Evolutionary conservation across 2,113 vertebrate species (phyloP).

Genomic region (Passer montanus): DNA sequence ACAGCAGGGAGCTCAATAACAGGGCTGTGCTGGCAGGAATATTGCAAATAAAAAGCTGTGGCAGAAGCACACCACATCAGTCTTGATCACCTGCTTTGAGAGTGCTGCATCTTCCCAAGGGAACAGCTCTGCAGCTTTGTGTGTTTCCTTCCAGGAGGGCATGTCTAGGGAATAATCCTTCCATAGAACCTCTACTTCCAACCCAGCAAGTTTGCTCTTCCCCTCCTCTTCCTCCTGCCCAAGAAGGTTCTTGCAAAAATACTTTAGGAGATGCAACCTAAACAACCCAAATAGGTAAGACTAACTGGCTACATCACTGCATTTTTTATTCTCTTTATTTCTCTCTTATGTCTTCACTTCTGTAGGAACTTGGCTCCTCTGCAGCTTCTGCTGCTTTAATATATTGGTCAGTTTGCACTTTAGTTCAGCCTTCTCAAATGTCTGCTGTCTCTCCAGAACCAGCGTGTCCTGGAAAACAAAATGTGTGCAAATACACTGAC

Average conservation of each 20-base stretch:
- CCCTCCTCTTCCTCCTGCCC: neutral
- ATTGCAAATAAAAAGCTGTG: neutral
- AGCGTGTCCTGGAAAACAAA: neutral
- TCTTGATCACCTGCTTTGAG: neutral
- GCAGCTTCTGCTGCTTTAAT: neutral
- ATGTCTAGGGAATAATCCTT: neutral
- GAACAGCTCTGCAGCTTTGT: neutral
- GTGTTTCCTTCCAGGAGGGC: neutral
- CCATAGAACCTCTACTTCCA: neutral
- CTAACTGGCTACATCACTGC: neutral
- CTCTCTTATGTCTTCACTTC: neutral
- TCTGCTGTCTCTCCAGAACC: constrained; percentile 13
- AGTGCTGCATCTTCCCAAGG: neutral
- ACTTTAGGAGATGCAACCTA: neutral
- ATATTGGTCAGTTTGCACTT: neutral
- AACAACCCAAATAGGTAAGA: neutral
- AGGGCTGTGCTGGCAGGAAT: neutral
- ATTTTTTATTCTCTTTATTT: neutral
- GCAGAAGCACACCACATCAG: neutral
- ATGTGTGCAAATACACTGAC: neutral
- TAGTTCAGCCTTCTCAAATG: neutral
- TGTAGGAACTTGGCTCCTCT: neutral
- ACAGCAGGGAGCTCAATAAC: fast-evolving
- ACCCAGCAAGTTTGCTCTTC: neutral
- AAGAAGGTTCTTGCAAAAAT: neutral